Evolutionary conservation across 2,113 vertebrate species (phyloP).

Genomic region (Formicarius rufipectus): DNA sequence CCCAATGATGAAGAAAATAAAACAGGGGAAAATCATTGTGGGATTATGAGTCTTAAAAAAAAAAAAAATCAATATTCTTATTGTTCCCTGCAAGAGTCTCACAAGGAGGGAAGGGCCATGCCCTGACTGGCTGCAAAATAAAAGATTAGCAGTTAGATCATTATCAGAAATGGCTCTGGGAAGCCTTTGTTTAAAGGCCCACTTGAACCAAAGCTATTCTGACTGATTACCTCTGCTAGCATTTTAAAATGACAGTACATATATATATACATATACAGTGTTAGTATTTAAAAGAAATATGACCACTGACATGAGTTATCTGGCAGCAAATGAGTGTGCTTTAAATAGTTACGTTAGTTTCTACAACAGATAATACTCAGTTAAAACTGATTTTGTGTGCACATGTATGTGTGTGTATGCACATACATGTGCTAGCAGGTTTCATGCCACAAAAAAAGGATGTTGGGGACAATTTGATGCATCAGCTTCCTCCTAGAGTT

Average conservation of each 20-base stretch:
- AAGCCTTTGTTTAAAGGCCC: neutral
- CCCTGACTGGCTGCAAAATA: neutral
- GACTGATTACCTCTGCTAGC: neutral
- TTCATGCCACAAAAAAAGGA: neutral
- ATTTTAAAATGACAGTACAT: neutral
- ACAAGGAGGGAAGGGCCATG: neutral
- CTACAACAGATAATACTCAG: neutral
- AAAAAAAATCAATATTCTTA: neutral
- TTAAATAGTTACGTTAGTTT: neutral
- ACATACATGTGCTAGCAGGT: fast-evolving
- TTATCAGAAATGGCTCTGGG: neutral
- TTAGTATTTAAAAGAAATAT: neutral
- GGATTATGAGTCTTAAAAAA: neutral
- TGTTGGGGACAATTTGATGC: neutral
- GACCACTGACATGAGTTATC: neutral
- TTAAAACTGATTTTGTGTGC: neutral
- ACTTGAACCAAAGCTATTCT: neutral
- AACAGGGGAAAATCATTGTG: neutral
- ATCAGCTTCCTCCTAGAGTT: neutral
- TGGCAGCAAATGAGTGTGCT: neutral
- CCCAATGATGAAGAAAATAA: neutral
- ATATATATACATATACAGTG: neutral
- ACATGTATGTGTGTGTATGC: fast-evolving
- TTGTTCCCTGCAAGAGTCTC: neutral
- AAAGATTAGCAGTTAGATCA: neutral